phyloP scores from a whole-genome alignment of 1,140 invertebrate species.

The Chironomus striatipennis region DNA sequence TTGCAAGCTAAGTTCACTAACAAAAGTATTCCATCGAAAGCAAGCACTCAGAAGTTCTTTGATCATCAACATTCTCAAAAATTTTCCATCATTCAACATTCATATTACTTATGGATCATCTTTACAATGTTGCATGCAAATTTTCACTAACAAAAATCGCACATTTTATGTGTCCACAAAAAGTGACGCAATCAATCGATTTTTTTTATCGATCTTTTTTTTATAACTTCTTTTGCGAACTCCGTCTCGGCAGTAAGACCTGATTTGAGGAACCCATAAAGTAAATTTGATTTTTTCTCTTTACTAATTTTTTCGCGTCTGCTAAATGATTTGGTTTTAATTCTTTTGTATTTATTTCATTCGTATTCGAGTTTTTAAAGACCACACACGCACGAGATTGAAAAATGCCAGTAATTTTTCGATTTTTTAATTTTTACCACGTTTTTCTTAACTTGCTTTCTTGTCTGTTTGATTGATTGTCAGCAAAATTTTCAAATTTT shows the following conservation, averaged over 20 bases:
- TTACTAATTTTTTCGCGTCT: neutral
- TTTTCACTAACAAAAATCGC: neutral
- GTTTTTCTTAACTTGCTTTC: too few species aligned
- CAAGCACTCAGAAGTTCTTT: too few species aligned
- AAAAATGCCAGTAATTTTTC: neutral
- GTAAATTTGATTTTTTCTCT: neutral
- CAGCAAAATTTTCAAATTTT: too few species aligned
- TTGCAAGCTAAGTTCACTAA: too few species aligned
- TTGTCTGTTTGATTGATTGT: too few species aligned
- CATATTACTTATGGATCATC: neutral
- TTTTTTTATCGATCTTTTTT: constrained; percentile 8
- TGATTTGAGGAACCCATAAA: too few species aligned
- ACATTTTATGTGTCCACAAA: constrained; percentile 19
- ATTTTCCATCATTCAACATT: too few species aligned
- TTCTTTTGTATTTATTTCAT: neutral
- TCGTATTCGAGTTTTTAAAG: neutral
- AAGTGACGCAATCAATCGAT: constrained; percentile 16
- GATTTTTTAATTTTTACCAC: neutral
- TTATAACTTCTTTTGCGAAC: neutral
- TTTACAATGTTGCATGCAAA: constrained; percentile 16
- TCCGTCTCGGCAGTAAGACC: too few species aligned
- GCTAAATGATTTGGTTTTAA: constrained; percentile 5
- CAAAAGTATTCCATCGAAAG: too few species aligned
- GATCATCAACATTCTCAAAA: too few species aligned
- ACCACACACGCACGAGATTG: neutral